These are phyloP conservation scores for Laspeyria flexula DNA, from an alignment of 2,888 invertebrate genomes.

Conservation along the genomic window DNA sequence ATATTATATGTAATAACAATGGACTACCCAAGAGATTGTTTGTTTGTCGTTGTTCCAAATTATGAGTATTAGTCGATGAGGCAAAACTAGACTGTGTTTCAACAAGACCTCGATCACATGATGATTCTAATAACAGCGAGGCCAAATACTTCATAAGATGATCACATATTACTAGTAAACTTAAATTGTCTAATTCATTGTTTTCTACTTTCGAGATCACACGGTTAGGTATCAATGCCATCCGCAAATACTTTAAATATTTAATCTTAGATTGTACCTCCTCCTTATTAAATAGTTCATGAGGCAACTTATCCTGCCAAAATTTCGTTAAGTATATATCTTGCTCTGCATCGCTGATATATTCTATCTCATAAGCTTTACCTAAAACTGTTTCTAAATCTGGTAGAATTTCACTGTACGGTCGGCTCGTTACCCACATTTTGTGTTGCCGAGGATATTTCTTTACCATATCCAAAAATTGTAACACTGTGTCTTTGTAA, in stretches of 20 bases:
- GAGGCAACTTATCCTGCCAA: constrained; percentile 20
- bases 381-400: constrained; percentile 11
- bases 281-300: no score
- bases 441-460: constrained; percentile 5
- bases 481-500: constrained; percentile 8
- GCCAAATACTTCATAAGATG: no score
- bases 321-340: constrained; percentile 10
- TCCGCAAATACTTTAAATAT: no score
- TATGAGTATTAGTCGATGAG: neutral
- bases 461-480: neutral
- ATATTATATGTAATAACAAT: constrained; percentile 21
- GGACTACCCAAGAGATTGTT: constrained; percentile 13
- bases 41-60: neutral
- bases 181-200: no score
- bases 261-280: no score
- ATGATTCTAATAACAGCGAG: no score
- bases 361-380: constrained; percentile 3
- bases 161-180: no score
- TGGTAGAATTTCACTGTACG: constrained; percentile 23
- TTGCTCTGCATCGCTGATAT: constrained; percentile 16
- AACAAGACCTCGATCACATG: no score
- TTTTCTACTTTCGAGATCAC: no score
- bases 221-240: no score
- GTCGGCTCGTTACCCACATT: constrained; percentile 36
- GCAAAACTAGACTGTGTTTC: no score